These are phyloP conservation scores for Fulica atra DNA, from an alignment of 2,113 vertebrate species.

Conservation along the genomic window DNA sequence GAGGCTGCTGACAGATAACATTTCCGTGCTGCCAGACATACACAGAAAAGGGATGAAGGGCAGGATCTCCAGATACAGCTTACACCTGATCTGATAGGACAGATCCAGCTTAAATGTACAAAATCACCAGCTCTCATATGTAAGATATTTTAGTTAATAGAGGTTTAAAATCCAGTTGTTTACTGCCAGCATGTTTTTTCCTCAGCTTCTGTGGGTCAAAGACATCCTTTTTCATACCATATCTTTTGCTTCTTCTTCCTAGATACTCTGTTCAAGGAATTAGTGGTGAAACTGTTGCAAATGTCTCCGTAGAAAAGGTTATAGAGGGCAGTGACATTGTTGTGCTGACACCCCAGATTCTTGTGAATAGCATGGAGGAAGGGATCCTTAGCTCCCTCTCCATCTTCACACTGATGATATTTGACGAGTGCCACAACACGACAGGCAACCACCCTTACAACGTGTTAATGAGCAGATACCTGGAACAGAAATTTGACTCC, in stretches of 20 bases:
- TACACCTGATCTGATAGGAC: background rate
- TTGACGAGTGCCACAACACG: slow-evolving; percentile 88
- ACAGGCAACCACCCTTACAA: slow-evolving; percentile 81
- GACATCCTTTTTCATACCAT: background rate
- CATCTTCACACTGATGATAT: slow-evolving; percentile 81
- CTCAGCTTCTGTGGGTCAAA: background rate
- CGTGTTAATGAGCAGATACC: slow-evolving; percentile 80
- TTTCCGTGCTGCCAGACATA: background rate
- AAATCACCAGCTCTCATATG: background rate
- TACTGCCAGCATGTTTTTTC: background rate
- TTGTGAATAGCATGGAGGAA: slow-evolving; percentile 74
- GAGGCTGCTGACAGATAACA: background rate
- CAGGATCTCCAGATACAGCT: background rate
- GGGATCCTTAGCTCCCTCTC: slow-evolving; percentile 71
- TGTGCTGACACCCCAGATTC: slow-evolving; percentile 82
- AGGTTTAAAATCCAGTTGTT: background rate
- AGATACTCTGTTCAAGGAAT: slow-evolving; percentile 75
- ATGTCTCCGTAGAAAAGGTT: slow-evolving; percentile 28
- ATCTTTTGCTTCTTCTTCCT: background rate
- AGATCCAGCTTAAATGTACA: background rate
- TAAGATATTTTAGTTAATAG: background rate
- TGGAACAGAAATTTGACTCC: slow-evolving; percentile 74
- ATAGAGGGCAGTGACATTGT: slow-evolving; percentile 76
- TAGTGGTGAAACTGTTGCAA: slow-evolving; percentile 71
- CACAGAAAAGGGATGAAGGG: background rate